These are phyloP conservation scores for Patella depressa DNA, from an alignment of 2,888 invertebrate genomes.

Conservation along the genomic window DNA sequence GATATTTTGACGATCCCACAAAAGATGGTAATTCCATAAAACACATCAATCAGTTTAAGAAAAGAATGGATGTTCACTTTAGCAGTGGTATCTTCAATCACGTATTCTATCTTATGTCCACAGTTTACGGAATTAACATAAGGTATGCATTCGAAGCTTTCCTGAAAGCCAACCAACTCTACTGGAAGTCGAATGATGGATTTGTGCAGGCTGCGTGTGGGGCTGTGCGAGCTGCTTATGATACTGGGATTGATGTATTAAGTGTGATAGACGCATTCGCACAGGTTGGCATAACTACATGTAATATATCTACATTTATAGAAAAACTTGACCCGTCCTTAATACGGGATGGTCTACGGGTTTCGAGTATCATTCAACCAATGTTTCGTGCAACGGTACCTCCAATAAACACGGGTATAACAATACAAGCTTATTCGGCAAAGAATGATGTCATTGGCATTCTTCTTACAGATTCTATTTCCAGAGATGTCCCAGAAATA, in stretches of 20 bases:
- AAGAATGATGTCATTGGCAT: background rate
- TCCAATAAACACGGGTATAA: background rate
- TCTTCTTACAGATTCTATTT: background rate
- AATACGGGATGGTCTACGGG: background rate
- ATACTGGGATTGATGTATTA: slow-evolving; percentile 40
- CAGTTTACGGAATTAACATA: slow-evolving; percentile 25
- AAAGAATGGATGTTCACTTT: slow-evolving; percentile 43
- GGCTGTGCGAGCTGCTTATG: slow-evolving; percentile 45
- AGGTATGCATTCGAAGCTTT: slow-evolving; percentile 44
- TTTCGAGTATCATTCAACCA: slow-evolving; percentile 14
- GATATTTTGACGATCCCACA: slow-evolving; percentile 47
- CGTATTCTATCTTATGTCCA: slow-evolving; percentile 41
- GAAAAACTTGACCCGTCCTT: slow-evolving; percentile 8
- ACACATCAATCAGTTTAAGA: slow-evolving; percentile 36
- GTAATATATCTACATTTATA: slow-evolving; percentile 27
- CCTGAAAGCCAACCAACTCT: slow-evolving; percentile 45
- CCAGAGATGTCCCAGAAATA: background rate
- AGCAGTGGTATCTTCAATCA: slow-evolving; percentile 51
- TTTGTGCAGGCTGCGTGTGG: slow-evolving; percentile 51
- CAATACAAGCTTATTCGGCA: background rate
- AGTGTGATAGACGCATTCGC: slow-evolving; percentile 38
- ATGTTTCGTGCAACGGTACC: slow-evolving; percentile 9
- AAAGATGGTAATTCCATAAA: slow-evolving; percentile 47
- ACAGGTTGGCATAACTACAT: slow-evolving; percentile 41
- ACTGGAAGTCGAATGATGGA: slow-evolving; percentile 41